phyloP scores from a whole-genome alignment of 2,113 vertebrate genomes.

The Carassius gibelio region DNA sequence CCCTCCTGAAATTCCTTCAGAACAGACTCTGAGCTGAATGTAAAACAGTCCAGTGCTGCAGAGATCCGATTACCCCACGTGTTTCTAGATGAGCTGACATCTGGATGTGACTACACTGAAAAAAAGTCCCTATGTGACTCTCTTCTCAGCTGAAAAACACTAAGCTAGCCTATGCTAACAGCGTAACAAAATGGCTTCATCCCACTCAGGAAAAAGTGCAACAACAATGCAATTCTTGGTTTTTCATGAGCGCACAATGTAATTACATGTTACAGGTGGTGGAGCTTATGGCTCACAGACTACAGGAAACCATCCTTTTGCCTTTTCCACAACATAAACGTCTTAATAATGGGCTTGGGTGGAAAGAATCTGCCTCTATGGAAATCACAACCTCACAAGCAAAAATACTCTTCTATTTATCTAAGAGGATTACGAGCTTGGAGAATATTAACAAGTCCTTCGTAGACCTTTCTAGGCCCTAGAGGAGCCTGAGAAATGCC shows the following conservation, averaged over 20 bases:
- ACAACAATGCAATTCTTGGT: slow-evolving; percentile 8
- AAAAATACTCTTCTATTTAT: slow-evolving; percentile 39
- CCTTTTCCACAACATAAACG: slow-evolving; percentile 31
- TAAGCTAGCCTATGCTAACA: slow-evolving; percentile 8
- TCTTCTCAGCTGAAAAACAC: slow-evolving; percentile 3
- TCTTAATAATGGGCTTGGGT: slow-evolving; percentile 38
- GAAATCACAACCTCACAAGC: slow-evolving; percentile 26
- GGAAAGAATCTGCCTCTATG: slow-evolving; percentile 28
- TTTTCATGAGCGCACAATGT: not conserved
- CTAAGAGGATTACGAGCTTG: slow-evolving; percentile 40
- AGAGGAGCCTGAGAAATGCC: not conserved
- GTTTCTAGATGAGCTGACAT: slow-evolving; percentile 38
- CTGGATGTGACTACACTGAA: slow-evolving; percentile 37
- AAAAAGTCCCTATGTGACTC: not conserved
- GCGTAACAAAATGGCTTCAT: not conserved
- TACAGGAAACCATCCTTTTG: slow-evolving; percentile 24
- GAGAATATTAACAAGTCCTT: slow-evolving; percentile 26
- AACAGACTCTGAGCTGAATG: slow-evolving; percentile 25
- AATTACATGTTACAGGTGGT: slow-evolving; percentile 41
- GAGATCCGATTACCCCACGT: slow-evolving; percentile 30
- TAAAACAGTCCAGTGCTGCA: slow-evolving; percentile 18
- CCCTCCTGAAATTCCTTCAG: not conserved
- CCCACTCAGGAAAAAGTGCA: not conserved
- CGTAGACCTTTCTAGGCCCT: slow-evolving; percentile 4
- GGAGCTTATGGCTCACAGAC: not conserved